Evolutionary conservation across 2,888 invertebrate genomes (phyloP).

Genomic region (Hypselothyrea guttata): DNA sequence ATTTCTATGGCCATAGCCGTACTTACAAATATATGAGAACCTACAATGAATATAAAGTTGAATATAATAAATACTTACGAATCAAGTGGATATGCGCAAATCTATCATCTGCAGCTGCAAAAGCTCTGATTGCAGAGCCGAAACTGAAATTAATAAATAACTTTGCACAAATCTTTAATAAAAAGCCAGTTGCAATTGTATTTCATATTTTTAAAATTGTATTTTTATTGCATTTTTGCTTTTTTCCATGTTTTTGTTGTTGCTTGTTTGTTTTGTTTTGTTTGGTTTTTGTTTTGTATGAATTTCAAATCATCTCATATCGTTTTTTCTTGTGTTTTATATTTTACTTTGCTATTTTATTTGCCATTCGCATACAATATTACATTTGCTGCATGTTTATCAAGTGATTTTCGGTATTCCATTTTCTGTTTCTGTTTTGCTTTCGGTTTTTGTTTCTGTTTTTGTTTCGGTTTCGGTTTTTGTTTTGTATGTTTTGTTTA

Average conservation of each 20-base stretch:
- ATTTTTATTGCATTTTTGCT: slow-evolving; percentile 73
- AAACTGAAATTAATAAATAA: too few relatives aligned
- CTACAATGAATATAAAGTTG: too few relatives aligned
- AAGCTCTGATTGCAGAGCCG: too few relatives aligned
- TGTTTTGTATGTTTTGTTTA: slow-evolving; percentile 80
- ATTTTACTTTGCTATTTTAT: slow-evolving; percentile 57
- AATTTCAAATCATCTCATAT: slow-evolving; percentile 67
- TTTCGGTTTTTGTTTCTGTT: slow-evolving; percentile 49
- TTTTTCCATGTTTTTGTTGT: slow-evolving; percentile 41
- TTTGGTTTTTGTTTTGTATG: slow-evolving; percentile 53
- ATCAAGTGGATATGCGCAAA: too few relatives aligned
- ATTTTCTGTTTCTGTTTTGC: slow-evolving; percentile 35
- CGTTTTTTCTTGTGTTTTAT: slow-evolving; percentile 54
- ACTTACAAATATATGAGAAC: too few relatives aligned
- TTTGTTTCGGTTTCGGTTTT: slow-evolving; percentile 50
- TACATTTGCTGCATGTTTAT: slow-evolving; percentile 65
- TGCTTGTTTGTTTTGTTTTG: slow-evolving; percentile 38
- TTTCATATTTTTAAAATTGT: slow-evolving; percentile 75
- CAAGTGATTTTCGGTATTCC: slow-evolving; percentile 65
- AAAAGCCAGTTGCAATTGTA: slow-evolving; percentile 34
- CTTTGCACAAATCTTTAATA: too few relatives aligned
- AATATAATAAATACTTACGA: too few relatives aligned
- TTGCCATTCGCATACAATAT: slow-evolving; percentile 73
- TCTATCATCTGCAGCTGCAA: too few relatives aligned
- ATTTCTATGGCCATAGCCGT: too few relatives aligned